phyloP scores from a whole-genome alignment of 2,113 vertebrate genomes.

The Lynx canadensis region DNA sequence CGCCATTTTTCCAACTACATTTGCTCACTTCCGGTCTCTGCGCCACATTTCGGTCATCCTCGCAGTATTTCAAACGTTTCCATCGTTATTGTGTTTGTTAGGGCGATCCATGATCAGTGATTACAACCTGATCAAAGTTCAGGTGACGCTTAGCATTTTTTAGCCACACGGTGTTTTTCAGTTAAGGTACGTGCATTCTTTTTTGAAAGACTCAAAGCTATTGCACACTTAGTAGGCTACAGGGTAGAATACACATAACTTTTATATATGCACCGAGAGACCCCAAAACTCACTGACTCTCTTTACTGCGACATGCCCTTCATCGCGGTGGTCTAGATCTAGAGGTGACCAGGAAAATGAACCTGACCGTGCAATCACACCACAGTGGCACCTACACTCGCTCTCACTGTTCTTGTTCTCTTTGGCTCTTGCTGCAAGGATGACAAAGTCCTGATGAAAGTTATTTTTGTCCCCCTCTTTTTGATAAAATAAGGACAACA shows the following conservation, averaged over 20 bases:
- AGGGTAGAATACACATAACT: not conserved
- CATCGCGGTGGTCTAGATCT: not conserved
- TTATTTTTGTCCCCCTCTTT: not conserved
- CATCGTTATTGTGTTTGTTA: not conserved
- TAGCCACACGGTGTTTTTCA: not conserved
- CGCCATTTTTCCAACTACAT: not conserved
- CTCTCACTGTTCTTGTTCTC: not conserved
- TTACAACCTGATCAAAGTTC: not conserved
- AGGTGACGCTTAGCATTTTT: not conserved
- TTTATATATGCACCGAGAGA: not conserved
- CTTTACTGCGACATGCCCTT: not conserved
- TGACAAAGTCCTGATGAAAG: not conserved
- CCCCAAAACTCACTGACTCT: not conserved
- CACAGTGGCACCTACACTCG: accelerated
- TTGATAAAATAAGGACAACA: not conserved
- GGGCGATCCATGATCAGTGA: not conserved
- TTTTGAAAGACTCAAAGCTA: not conserved
- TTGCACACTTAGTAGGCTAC: not conserved
- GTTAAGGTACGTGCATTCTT: not conserved
- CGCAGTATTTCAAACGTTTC: not conserved
- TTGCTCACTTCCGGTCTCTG: not conserved
- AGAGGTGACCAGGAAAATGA: accelerated
- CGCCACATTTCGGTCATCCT: not conserved
- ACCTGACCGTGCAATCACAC: accelerated
- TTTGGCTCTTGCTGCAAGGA: not conserved